Evolutionary conservation across 2,888 invertebrate genomes (phyloP).

Genomic region (Luperina testacea): DNA sequence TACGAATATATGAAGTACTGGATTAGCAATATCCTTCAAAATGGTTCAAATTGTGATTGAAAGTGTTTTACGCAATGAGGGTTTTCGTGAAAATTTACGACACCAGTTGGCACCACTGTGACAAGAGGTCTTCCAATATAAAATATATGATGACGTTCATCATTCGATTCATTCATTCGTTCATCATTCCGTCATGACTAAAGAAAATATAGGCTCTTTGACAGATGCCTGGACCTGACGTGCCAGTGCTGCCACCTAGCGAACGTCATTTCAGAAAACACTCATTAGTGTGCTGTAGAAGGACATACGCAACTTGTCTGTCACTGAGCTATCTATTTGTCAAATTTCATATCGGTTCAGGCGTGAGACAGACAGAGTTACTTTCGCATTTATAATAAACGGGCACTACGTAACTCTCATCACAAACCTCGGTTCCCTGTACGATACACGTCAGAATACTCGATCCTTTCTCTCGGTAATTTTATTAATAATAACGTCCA

Average conservation of each 20-base stretch:
- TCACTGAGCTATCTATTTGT: neutral
- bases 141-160: too few relatives aligned
- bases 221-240: too few relatives aligned
- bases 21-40: too few relatives aligned
- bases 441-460: slow-evolving; percentile 7
- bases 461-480: neutral
- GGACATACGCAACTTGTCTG: neutral
- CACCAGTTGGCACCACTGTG: too few relatives aligned
- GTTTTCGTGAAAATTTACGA: too few relatives aligned
- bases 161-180: too few relatives aligned
- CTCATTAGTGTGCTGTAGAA: neutral
- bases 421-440: slow-evolving; percentile 40
- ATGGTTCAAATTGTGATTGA: neutral
- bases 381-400: neutral
- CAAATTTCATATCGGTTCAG: neutral
- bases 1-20: too few relatives aligned
- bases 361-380: neutral
- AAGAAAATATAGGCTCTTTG: too few relatives aligned
- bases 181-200: too few relatives aligned
- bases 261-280: too few relatives aligned
- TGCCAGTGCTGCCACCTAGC: too few relatives aligned
- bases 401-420: slow-evolving; percentile 19
- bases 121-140: too few relatives aligned
- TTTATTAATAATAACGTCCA: neutral
- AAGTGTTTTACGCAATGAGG: neutral